phyloP scores from a whole-genome alignment of 2,888 invertebrate genomes.

The Tachystola acroxantha region DNA sequence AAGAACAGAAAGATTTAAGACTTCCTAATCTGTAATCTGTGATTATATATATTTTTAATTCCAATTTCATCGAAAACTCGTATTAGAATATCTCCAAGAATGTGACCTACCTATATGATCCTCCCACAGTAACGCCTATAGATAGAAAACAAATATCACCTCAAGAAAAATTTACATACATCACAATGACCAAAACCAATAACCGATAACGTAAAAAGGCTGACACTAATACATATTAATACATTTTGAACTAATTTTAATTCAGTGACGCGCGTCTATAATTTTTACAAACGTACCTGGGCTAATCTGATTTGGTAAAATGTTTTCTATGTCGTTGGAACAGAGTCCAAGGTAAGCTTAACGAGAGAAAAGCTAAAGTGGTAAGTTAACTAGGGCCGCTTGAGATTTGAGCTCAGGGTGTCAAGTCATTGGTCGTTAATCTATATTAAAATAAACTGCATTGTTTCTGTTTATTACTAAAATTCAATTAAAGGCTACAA shows the following conservation, averaged over 20 bases:
- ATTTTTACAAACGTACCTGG: conserved; percentile 26
- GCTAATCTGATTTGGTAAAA: conserved; percentile 5
- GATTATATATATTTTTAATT: no score
- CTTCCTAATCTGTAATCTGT: no score
- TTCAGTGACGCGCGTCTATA: conserved; percentile 45
- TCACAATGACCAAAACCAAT: conserved; percentile 60
- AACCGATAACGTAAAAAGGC: conserved; percentile 64
- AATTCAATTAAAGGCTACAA: conserved; percentile 51
- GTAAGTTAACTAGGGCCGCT: conserved; percentile 24
- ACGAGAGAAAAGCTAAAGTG: conserved; percentile 13
- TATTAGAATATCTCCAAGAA: not conserved
- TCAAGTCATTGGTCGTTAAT: conserved; percentile 74
- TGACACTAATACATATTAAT: conserved; percentile 71
- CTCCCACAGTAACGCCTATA: conserved; percentile 17
- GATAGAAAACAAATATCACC: conserved; percentile 40
- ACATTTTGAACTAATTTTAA: conserved; percentile 62
- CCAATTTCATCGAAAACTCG: no score
- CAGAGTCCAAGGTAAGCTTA: conserved; percentile 15
- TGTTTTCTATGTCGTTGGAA: conserved; percentile 5
- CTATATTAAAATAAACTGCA: conserved; percentile 72
- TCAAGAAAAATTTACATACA: conserved; percentile 49
- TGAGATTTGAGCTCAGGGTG: conserved; percentile 48
- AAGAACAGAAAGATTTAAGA: no score
- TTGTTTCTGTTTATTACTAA: conserved; percentile 63
- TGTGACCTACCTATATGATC: conserved; percentile 6